A percentile compares a stretch with the other conserved stretches of the same genome.
Evolutionary conservation across 2,888 invertebrate species (phyloP).

Genomic region (Andrena haemorrhoa): DNA sequence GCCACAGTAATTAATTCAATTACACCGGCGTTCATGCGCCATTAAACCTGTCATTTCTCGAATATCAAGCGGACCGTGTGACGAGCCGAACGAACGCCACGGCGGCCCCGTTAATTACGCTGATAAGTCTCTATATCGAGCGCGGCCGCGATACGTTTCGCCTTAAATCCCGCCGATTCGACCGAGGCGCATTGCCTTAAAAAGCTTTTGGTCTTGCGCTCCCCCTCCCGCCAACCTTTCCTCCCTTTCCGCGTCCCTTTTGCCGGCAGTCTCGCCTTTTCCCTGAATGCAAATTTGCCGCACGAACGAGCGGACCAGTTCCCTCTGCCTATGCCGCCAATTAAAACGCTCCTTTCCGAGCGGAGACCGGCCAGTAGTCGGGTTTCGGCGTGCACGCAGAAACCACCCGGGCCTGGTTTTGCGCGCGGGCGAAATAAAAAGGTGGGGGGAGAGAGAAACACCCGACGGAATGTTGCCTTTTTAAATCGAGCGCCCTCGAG

Average conservation of each 20-base stretch:
- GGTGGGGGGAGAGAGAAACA: no score
- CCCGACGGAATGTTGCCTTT: constrained; percentile 22
- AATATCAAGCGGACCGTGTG: constrained; percentile 30
- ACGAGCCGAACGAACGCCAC: constrained; percentile 1
- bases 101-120: constrained; percentile 63
- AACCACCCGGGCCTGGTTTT: constrained; percentile 1
- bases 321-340: constrained; percentile 76
- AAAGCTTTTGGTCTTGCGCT: constrained; percentile 55
- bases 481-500: background rate
- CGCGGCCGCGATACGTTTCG: constrained; percentile 30
- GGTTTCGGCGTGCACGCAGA: constrained; percentile 45
- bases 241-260: constrained; percentile 15
- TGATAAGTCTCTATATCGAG: constrained; percentile 58
- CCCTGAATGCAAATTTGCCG: constrained; percentile 75
- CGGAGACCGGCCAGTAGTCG: constrained; percentile 64
- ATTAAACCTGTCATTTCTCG: constrained; percentile 38
- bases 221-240: background rate
- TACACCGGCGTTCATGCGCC: constrained; percentile 34
- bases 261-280: constrained; percentile 46
- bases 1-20: constrained; percentile 53
- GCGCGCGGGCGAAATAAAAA: background rate
- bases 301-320: constrained; percentile 68
- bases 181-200: constrained; percentile 64
- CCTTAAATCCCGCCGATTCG: constrained; percentile 66
- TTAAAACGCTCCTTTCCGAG: constrained; percentile 83